These are phyloP conservation scores for Caenorhabditis plicata DNA, from an alignment of 2,888 invertebrate species.

Conservation along the genomic window DNA sequence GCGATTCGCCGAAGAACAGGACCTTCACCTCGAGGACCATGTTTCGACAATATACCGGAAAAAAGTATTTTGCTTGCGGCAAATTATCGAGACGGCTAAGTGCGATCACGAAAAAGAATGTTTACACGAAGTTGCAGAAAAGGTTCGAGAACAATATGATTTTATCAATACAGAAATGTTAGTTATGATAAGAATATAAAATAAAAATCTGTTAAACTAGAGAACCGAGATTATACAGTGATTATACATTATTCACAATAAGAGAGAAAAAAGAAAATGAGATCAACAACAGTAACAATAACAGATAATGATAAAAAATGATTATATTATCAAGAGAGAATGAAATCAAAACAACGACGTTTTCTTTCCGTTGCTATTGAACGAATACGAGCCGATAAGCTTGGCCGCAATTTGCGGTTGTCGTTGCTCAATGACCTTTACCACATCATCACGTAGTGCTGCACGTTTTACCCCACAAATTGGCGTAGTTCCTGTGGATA, in stretches of 20 bases:
- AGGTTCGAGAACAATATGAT: background rate
- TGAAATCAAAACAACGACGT: background rate
- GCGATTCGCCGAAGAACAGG: constrained; percentile 46
- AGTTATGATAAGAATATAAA: constrained; percentile 7
- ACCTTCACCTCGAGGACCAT: constrained; percentile 29
- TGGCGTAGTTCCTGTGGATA: constrained; percentile 9
- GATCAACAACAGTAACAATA: constrained; percentile 6
- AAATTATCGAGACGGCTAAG: background rate
- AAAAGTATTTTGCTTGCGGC: background rate
- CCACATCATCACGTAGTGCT: constrained; percentile 28
- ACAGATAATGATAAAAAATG: background rate
- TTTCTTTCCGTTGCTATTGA: background rate
- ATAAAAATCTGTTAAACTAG: background rate
- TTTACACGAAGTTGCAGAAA: background rate
- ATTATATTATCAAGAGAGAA: background rate
- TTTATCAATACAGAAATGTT: background rate
- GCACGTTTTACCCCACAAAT: constrained; percentile 27
- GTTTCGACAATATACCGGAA: too few species aligned
- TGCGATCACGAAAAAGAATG: background rate
- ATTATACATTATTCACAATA: too few species aligned
- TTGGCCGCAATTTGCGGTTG: constrained; percentile 16
- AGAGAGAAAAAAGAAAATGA: constrained; percentile 2
- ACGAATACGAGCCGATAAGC: constrained; percentile 7
- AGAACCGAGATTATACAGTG: too few species aligned
- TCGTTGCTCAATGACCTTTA: constrained; percentile 7